Evolutionary conservation across 2,888 invertebrate genomes (phyloP).

Genomic region (Steinernema scapterisci): DNA sequence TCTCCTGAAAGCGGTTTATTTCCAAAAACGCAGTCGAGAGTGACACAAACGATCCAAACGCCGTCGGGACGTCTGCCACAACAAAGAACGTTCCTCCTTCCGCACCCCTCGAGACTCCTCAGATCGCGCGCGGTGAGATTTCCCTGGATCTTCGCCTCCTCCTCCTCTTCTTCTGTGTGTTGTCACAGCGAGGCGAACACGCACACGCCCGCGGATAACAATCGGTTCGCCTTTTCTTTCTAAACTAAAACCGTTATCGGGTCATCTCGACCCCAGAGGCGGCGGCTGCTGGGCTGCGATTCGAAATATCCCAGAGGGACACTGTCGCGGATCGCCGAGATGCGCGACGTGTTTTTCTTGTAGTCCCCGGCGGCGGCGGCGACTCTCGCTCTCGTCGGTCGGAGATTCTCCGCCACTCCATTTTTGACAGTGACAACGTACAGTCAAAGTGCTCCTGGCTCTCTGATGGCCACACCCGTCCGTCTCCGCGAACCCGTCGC

Average conservation of each 20-base stretch:
- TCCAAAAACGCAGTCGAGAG: not conserved
- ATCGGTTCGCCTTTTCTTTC: constrained; percentile 29
- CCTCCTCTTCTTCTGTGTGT: not conserved
- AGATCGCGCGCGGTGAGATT: not conserved
- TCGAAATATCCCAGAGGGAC: constrained; percentile 7
- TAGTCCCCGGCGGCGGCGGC: not conserved
- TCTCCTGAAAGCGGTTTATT: not conserved
- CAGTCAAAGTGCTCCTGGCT: too few species aligned
- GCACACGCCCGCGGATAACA: not conserved
- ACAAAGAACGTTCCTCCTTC: not conserved
- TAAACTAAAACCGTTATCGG: constrained; percentile 30
- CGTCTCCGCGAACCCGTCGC: constrained; percentile 1
- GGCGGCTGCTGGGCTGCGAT: constrained; percentile 5
- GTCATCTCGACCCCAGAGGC: constrained; percentile 25
- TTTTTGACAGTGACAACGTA: not conserved
- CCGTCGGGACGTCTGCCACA: not conserved
- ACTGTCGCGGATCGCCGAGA: not conserved
- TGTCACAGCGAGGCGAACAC: not conserved
- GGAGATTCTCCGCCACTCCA: too few species aligned
- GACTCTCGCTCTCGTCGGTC: constrained; percentile 8
- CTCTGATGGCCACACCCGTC: constrained; percentile 12
- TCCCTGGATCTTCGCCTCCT: constrained; percentile 9
- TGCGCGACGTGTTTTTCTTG: constrained; percentile 22
- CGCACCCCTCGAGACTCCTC: not conserved
- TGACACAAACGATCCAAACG: constrained; percentile 17